Percentiles rank a stretch among this genome's conserved stretches.
Conservation (phyloP, 92 coral and sea anemone genomes). For the Pocillopora grandis region DNA sequence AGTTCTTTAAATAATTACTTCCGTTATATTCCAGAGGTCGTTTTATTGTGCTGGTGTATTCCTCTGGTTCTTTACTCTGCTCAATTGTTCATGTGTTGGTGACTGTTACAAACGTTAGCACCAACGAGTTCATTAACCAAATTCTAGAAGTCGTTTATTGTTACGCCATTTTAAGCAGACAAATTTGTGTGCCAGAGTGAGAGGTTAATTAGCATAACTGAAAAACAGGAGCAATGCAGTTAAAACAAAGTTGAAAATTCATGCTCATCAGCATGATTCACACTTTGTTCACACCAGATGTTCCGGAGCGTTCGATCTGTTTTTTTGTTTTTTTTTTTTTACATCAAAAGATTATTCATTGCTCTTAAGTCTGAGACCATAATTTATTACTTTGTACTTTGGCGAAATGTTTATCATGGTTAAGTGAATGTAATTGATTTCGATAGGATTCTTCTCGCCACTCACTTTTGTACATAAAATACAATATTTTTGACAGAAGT, state of each 20-base stretch:
- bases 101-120: too few species aligned
- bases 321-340: not conserved
- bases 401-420: not conserved
- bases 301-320: not conserved
- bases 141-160: too few species aligned
- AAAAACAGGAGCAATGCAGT: not conserved
- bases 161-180: not conserved
- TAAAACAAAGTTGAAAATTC: not conserved
- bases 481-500: not conserved
- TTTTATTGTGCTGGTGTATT: not conserved
- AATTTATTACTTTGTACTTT: not conserved
- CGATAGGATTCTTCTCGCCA: not conserved
- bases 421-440: conserved; percentile 15
- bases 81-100: too few species aligned
- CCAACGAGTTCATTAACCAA: too few species aligned
- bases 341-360: not conserved
- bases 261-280: too few species aligned
- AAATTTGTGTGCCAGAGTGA: not conserved
- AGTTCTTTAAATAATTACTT: not conserved
- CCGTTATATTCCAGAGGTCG: not conserved
- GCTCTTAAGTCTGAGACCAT: not conserved
- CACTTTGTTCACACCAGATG: too few species aligned
- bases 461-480: conserved; percentile 17
- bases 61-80: not conserved
- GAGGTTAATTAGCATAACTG: not conserved